A percentile compares a stretch with the other conserved stretches of the same genome.
Evolutionary conservation across 2,888 invertebrate genomes (phyloP).

Genomic region (Cantharis lateralis): DNA sequence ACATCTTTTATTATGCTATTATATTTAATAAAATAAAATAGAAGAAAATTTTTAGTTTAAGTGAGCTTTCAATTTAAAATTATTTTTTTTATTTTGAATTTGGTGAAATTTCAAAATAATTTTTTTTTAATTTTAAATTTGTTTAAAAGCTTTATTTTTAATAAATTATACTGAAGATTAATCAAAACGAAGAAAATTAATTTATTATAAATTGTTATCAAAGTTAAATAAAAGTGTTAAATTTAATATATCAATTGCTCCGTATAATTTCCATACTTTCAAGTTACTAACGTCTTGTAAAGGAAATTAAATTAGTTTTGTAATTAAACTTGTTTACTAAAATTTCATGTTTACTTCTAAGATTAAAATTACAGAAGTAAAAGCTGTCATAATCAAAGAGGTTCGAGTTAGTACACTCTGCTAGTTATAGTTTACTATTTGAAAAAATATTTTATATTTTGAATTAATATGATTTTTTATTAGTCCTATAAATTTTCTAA

Average conservation of each 20-base stretch:
- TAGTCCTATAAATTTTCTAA: no score
- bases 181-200: not conserved
- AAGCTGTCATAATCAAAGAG: not conserved
- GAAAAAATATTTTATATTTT: not conserved
- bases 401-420: not conserved
- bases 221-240: not conserved
- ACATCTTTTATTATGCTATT: no score
- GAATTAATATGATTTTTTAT: no score
- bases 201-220: not conserved
- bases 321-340: not conserved
- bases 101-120: no score
- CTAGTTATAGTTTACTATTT: not conserved
- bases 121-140: no score
- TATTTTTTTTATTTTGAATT: no score
- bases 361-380: not conserved
- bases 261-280: not conserved
- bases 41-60: no score
- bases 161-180: not conserved
- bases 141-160: not conserved
- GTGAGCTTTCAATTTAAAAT: no score
- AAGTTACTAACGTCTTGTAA: not conserved
- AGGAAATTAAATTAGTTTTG: slow-evolving; percentile 3
- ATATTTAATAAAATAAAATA: no score
- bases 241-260: not conserved
- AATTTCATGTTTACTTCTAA: not conserved